Evolutionary conservation across 2,113 vertebrate species (phyloP).

Genomic region (Pterophyllum scalare): DNA sequence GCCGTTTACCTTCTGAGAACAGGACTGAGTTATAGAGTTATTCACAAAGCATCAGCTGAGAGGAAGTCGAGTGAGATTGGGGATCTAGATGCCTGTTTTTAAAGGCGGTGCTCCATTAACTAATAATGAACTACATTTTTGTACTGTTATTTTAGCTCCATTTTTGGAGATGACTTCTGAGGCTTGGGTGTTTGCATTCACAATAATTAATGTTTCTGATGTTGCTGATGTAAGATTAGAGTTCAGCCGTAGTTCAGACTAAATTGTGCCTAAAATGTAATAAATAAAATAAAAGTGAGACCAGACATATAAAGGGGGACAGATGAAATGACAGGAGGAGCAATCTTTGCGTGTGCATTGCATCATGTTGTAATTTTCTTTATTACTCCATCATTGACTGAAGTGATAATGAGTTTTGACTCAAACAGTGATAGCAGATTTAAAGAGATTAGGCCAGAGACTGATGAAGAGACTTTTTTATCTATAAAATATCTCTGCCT

Average conservation of each 20-base stretch:
- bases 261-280: neutral
- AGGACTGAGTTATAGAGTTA: neutral
- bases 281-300: neutral
- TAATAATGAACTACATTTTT: neutral
- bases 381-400: conserved; percentile 11
- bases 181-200: neutral
- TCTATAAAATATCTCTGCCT: conserved; percentile 24
- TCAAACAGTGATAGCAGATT: conserved; percentile 1
- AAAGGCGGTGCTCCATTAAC: neutral
- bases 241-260: neutral
- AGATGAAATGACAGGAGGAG: neutral
- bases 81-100: neutral
- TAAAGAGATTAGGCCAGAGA: conserved; percentile 13
- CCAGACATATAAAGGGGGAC: neutral
- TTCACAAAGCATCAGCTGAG: neutral
- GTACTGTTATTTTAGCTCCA: neutral
- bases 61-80: neutral
- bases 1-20: conserved; percentile 8
- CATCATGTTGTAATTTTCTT: conserved; percentile 16
- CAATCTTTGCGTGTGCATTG: neutral
- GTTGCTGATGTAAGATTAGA: neutral
- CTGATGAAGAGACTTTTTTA: conserved; percentile 4
- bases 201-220: neutral
- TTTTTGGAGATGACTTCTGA: neutral
- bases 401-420: conserved; percentile 18